A percentile compares a stretch with the other conserved stretches of the same genome.
These are phyloP conservation scores for Sebastes goodei DNA, from an alignment of 2,797 vertebrate genomes.

Conservation along the genomic window DNA sequence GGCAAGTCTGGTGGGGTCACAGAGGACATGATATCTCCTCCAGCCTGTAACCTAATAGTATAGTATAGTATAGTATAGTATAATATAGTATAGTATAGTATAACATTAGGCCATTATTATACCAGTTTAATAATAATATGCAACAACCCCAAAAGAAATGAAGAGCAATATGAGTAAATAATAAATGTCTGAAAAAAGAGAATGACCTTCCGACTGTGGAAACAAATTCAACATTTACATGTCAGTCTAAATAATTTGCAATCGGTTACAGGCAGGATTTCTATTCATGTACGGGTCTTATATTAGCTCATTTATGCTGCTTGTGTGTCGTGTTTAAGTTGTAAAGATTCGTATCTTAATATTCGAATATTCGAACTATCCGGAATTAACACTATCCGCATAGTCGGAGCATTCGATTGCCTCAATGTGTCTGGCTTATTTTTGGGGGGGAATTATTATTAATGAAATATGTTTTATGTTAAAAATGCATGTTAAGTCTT, in stretches of 20 bases:
- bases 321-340: neutral
- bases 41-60: neutral
- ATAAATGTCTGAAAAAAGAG: neutral
- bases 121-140: conserved; percentile 17
- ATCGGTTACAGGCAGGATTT: conserved; percentile 11
- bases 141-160: neutral
- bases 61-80: neutral
- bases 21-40: conserved; percentile 31
- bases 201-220: conserved; percentile 45
- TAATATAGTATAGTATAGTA: neutral
- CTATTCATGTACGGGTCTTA: neutral
- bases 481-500: neutral
- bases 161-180: neutral
- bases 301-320: neutral
- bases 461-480: too few species aligned
- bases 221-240: conserved; percentile 67
- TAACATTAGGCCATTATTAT: neutral
- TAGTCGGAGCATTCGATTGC: neutral
- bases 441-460: neutral
- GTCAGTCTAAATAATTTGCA: conserved; percentile 56
- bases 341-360: neutral
- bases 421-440: rapidly evolving
- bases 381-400: neutral
- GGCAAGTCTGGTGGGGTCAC: conserved; percentile 6
- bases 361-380: neutral